Evolutionary conservation across 2,888 invertebrate species (phyloP).

Genomic region (Hemicrepidius hirtus): DNA sequence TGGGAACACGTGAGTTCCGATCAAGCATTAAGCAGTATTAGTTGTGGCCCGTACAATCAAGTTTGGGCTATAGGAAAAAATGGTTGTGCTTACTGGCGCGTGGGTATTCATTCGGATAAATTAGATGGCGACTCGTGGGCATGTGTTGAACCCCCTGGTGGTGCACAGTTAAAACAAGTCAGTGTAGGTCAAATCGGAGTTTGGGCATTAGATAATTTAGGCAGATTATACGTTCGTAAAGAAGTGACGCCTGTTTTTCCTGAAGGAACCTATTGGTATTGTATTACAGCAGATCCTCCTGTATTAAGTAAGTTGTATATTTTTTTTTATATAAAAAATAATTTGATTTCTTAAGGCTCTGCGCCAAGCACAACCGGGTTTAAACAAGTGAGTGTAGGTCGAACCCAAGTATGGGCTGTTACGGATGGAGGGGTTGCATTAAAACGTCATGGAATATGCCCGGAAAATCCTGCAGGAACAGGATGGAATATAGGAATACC

Average conservation of each 20-base stretch:
- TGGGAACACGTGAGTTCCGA: constrained; percentile 91
- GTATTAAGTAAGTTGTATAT: constrained; percentile 70
- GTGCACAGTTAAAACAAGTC: constrained; percentile 82
- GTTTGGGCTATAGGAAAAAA: constrained; percentile 93
- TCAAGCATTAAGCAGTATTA: constrained; percentile 85
- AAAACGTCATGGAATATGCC: constrained; percentile 84
- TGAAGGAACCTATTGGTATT: constrained; percentile 91
- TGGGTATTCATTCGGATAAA: constrained; percentile 82
- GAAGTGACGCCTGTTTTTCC: constrained; percentile 85
- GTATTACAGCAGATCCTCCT: constrained; percentile 76
- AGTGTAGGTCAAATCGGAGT: constrained; percentile 83
- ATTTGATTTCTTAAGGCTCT: constrained; percentile 61
- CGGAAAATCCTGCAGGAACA: constrained; percentile 82
- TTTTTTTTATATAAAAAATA: neutral
- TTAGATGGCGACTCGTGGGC: constrained; percentile 84
- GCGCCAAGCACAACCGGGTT: constrained; percentile 74
- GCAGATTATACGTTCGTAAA: constrained; percentile 84
- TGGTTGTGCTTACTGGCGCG: constrained; percentile 88
- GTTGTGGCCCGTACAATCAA: constrained; percentile 79
- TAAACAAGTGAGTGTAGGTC: constrained; percentile 82
- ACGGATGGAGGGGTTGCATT: constrained; percentile 82
- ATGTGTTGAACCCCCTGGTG: constrained; percentile 82
- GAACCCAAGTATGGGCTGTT: constrained; percentile 84
- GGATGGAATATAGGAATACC: constrained; percentile 85
- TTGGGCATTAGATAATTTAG: constrained; percentile 87